Base-by-base conservation (phyloP, 30 jellyfish, hydroid and myxozoan genomes). In the Aurelia sp. region DNA sequence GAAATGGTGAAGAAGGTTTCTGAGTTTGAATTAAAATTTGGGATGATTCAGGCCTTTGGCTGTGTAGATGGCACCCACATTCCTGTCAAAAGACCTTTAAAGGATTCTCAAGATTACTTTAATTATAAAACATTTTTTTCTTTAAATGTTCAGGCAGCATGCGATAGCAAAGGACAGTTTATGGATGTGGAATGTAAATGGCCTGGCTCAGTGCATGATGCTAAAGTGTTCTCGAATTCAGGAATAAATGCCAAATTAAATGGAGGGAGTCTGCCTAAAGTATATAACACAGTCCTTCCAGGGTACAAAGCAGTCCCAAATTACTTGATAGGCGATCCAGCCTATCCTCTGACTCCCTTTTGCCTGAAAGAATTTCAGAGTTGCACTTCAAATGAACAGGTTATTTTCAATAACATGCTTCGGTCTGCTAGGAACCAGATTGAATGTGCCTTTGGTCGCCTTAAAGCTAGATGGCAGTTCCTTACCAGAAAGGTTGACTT, bases 371-470 rank as follows among this genome's bases (percentile, higher is more conserved):
- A 91, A 77, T 80, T 40, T 81, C 68, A 81, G 50, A 47, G 90
- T 13, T 77, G 89, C 58, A n/a, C 20, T 40, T 76, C 66, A 8
- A 87, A 87, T 69, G 78, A 68, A 55, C 12, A 68, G 74, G 86
- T 76, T 38, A 70, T 87, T 15, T 88, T 78, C 67, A 78, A 88
- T 67, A 78, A 72, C 44, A 51, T 89, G 40, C 63, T 79, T 17
- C 59, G 91, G 58, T 38, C 80, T 38, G 85, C 85, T 4, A 52
- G 95, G 8, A 89, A 89, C 82, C 97, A 90, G 52, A 70, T 81
- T 8, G 94, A 81, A 60, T 89, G 90, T 74, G 94, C 97, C 22
- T 89, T 62, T 89, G 95, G 97, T 12, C 78, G 94, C 22, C 86
- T 89, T 71, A 89, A 89, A 57, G 95, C 95, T 13, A 71, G 94